Base-by-base conservation (phyloP, 2,797 vertebrate species). In the Phataginus tricuspis region DNA sequence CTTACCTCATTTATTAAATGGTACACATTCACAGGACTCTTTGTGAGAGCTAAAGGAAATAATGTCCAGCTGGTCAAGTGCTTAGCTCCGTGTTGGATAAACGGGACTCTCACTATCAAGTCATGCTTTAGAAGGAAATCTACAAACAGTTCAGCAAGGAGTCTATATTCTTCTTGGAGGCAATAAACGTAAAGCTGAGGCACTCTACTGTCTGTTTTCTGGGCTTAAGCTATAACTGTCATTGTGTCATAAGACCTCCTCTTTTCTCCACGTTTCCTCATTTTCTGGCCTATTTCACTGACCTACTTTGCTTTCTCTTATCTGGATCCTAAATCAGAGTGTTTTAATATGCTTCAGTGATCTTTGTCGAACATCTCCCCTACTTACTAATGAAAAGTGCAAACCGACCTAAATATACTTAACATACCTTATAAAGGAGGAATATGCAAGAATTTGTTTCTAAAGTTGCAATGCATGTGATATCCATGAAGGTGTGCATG, bases 31-130 rank as follows among this genome's bases (percentile, higher is more conserved):
- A 14, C 4, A 29, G 69, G 63, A 75, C 74, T 78, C 57, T 92
- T 45, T 66, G 21, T 64, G 63, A 86, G 75, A 80, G 74, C 37
- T 49, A 34, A 96, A 89, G 64, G 63, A 91, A 80, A 86, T 80
- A 61, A 88, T 49, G 5, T 53, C 34, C 84, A 92, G 29, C 53
- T 96, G 92, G 55, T 82, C 68, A 85, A 86, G 45, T 25, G 25
- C 21, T 92, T 66, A 34, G 51, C 86, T 95, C 37, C 59, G 39
- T 68, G 42, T 57, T 29, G 78, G 51, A 79, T 68, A 87, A 95
- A 90, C 8, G 51, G 11, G 37, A 94, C 14, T n/a, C 7, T 75
- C 55, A 75, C 7, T 55, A 45, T 16, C 63, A 82, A 64, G 63
- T 75, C 39, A 37, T 9, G 25, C 25, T 66, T 61, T 45, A 37